Evolutionary conservation across 2,888 invertebrate species (phyloP), one percentile per base, ranked within the genome.

Genomic region (Chouioia cunea): DNA sequence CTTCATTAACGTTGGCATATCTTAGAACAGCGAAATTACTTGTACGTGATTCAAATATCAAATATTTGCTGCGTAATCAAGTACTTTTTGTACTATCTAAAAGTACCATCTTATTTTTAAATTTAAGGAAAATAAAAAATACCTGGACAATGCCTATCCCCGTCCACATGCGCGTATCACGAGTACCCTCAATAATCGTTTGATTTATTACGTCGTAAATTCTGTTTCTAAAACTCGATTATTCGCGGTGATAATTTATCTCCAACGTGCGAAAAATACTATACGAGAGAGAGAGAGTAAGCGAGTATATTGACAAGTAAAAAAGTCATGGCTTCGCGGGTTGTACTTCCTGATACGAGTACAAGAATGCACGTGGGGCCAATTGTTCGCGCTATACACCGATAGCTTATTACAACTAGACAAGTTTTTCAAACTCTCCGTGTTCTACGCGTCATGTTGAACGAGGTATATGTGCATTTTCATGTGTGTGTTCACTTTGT

Each of bases 151-250:
- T 16, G 15, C 46, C 6, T 27, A 47, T 23, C 27, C 16, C 4
- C 18, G 14, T 10, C 4, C 8, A n/a, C n/a, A 23, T 14, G 20
- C 20, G 67, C 27, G 10, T n/a, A 48, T 50, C 44, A 46, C 63
- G 56, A 58, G 18, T 44, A 22, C 18, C 54, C 14, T 48, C 60
- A 48, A 47, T 18, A 63, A 63, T 48, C 56, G 43, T 15, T 43
- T 47, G 18, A 6, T 71, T 67, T 56, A 67, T 59, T 14, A 50
- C 56, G 16, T 36, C 67, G 22, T 67, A 67, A 71, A 71, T 67
- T 44, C 62, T 62, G 53, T 63, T 67, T 59, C 56, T 63, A 53
- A 46, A 67, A 64, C 62, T 63, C 63, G 59, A 64, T 66, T 56
- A 71, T 53, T 43, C 70, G 20, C 53, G 10, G 36, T 27, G 58